Conservation (phyloP, 2,888 invertebrate species). For the Octodonta nipae region DNA sequence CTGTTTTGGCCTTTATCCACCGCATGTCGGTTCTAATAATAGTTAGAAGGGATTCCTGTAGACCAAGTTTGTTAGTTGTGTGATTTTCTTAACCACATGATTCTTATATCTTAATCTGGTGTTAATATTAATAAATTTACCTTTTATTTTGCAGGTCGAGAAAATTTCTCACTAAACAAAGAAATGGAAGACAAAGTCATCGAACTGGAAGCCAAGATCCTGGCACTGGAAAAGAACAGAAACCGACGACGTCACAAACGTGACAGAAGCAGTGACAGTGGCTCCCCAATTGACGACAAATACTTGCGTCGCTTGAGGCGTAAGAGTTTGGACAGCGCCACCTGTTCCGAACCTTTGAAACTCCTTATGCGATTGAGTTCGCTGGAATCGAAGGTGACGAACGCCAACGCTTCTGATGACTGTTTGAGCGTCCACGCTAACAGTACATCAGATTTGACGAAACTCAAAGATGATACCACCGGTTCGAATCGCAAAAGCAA, state of each 20-base stretch:
- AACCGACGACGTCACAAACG: conserved; percentile 36
- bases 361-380: conserved; percentile 62
- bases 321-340: conserved; percentile 66
- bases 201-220: conserved; percentile 67
- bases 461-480: conserved; percentile 17
- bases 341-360: conserved; percentile 67
- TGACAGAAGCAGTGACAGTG: conserved; percentile 35
- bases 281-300: conserved; percentile 29
- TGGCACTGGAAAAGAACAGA: conserved; percentile 45
- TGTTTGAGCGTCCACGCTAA: conserved; percentile 38
- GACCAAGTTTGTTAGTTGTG: no score
- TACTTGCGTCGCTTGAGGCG: conserved; percentile 43
- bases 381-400: conserved; percentile 63
- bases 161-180: conserved; percentile 66
- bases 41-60: no score
- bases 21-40: no score
- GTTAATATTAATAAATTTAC: neutral
- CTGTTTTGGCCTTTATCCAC: no score
- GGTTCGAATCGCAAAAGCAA: conserved; percentile 32
- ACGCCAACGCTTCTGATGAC: conserved; percentile 47
- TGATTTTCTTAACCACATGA: neutral
- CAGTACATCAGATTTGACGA: conserved; percentile 33
- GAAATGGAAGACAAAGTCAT: conserved; percentile 73
- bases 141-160: conserved; percentile 36
- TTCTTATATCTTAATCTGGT: neutral